A percentile compares a stretch with the other conserved stretches of the same genome.
Conservation (phyloP, 23 tunicate genomes). For the Botrylloides violaceus region DNA sequence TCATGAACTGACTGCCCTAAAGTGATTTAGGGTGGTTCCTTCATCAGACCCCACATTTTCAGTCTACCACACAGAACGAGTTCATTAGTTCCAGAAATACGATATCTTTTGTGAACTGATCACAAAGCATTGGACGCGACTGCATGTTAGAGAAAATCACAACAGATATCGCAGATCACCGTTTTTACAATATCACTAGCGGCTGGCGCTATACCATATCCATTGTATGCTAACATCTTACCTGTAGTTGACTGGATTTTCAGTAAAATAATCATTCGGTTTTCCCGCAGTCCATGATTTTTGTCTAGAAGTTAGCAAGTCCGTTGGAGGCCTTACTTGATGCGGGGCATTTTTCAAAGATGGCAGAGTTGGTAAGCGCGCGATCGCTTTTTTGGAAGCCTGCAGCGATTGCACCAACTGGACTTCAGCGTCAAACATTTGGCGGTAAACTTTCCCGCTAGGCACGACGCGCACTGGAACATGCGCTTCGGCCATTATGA, state of each 20-base stretch:
- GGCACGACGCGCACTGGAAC: constrained; percentile 72
- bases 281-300: constrained; percentile 64
- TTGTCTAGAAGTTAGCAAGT: constrained; percentile 54
- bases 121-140: no score
- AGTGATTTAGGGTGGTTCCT: no score
- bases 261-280: constrained; percentile 76
- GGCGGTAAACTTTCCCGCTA: constrained; percentile 93
- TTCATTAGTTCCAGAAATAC: no score
- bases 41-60: no score
- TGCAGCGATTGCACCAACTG: constrained; percentile 71
- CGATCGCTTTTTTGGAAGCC: constrained; percentile 1
- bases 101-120: no score
- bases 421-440: constrained; percentile 96
- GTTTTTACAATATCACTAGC: no score
- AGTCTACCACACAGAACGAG: no score
- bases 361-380: constrained; percentile 16
- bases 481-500: constrained; percentile 55
- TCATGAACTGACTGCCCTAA: no score
- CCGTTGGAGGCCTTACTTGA: neutral
- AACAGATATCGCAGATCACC: no score
- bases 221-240: no score
- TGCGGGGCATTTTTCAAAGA: neutral
- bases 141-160: no score
- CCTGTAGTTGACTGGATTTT: constrained; percentile 89
- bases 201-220: no score